These are phyloP conservation scores for Polypedilum pembai DNA, from an alignment of 1,140 invertebrate species.

Conservation along the genomic window DNA sequence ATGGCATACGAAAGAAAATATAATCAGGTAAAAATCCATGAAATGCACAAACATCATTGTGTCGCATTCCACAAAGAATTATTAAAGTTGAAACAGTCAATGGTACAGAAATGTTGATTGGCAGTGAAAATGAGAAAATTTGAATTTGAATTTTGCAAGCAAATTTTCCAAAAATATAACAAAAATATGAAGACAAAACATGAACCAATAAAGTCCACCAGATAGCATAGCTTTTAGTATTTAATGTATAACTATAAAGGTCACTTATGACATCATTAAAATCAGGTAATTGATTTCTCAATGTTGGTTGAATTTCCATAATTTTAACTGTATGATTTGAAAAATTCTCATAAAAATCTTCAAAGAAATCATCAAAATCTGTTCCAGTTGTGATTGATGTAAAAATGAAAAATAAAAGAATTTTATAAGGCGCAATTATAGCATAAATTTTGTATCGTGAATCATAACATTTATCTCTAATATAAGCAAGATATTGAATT, in stretches of 20 bases:
- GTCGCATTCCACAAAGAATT: slow-evolving; percentile 51
- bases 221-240: slow-evolving; percentile 42
- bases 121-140: slow-evolving; percentile 69
- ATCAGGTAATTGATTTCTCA: slow-evolving; percentile 37
- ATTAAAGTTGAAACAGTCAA: slow-evolving; percentile 57
- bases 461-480: slow-evolving; percentile 51
- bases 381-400: slow-evolving; percentile 52
- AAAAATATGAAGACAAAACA: slow-evolving; percentile 53
- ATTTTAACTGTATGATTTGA: slow-evolving; percentile 25
- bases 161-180: slow-evolving; percentile 70
- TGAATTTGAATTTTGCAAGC: slow-evolving; percentile 79
- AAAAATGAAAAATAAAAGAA: slow-evolving; percentile 51
- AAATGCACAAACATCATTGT: slow-evolving; percentile 55
- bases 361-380: slow-evolving; percentile 50
- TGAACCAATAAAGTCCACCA: slow-evolving; percentile 56
- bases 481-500: slow-evolving; percentile 43
- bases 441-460: slow-evolving; percentile 62
- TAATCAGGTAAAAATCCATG: slow-evolving; percentile 55
- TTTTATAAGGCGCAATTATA: slow-evolving; percentile 60
- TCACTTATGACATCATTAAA: slow-evolving; percentile 38
- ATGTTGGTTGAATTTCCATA: background rate
- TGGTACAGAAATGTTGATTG: slow-evolving; percentile 63
- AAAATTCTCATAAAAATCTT: slow-evolving; percentile 45
- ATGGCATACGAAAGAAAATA: slow-evolving; percentile 57
- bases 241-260: slow-evolving; percentile 36